Base-by-base conservation (phyloP, 2,888 invertebrate genomes). In the Lottia gigantea region DNA sequence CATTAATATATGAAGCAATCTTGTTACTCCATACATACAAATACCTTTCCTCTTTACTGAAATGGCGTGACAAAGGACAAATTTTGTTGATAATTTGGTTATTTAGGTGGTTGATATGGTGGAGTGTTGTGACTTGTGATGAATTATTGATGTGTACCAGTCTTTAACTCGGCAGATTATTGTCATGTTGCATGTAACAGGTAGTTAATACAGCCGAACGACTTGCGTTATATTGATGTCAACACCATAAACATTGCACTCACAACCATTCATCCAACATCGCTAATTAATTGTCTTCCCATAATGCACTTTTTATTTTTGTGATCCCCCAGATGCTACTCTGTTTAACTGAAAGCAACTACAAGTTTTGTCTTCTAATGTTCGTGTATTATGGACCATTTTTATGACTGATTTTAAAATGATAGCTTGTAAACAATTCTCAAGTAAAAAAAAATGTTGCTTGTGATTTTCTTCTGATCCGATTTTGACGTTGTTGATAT, bases 11-110 rank as follows among this genome's bases (percentile, higher is more conserved):
- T 55, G 55, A 55, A 23, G 55, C 23, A 55, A 55, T 55, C 19
- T 55, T 55, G 19, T n/a, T 19, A 55, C 55, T 55, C n/a, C 31
- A 6, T 40, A 40, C 40, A 1, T 8, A 40, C 40, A 4, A 40
- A 49, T 55, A 19, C 46, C 64, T 64, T 69, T 69, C 47, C 55
- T 45, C 49, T 49, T 55, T 45, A 40, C 26, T 15, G 40, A 12
- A 47, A 65, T 69, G 61, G 64, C 69, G 69, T 69, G 69, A 69
- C 69, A 69, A 69, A 65, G 47, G 69, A 69, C 69, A 65, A 69
- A 62, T 64, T 26, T 40, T 61, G 49, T n/a, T 31, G 19, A 55
- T 19, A 55, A 55, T 23, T 23, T 55, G 19, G 55, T 55, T 55
- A 14, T 55, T 55, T 55, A 8, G 55, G 12, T 55, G 19, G 55